Evolutionary conservation across 2,797 vertebrate species (phyloP), one percentile per base, ranked within the genome.

Genomic region (Hapalemur alaotrensis): DNA sequence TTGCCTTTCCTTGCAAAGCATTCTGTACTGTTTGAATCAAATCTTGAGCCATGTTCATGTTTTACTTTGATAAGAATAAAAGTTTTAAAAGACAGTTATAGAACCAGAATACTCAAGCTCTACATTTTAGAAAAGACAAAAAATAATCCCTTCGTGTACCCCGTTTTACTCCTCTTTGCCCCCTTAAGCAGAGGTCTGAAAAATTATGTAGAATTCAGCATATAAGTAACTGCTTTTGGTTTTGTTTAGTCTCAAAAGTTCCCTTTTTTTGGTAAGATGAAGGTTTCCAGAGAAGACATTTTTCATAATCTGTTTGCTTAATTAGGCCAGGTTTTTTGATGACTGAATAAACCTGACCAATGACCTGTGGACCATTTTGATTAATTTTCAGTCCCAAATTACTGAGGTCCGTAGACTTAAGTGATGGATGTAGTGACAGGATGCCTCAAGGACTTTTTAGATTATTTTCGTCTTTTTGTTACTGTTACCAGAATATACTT

Each of bases 231-330:
- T 76, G 8, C 46, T 78, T 14, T 89, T 89, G 79, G 63, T 70
- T 96, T 97, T 97, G 92, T 97, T 96, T 97, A 91, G 82, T 96
- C 85, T 96, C 50, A 23, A 12, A 87, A 90, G 35, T 78, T 95
- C 89, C 38, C 63, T 96, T 95, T 93, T 93, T 86, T 96, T 91
- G 84, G 79, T 61, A 85, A 96, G 93, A 75, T 96, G 92, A 96
- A 95, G 91, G 86, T 91, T 97, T 97, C 72, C 92, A 95, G 96
- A 98, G 81, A 95, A 96, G 95, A 84, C 83, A 96, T 96, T 96
- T 95, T 96, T 95, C 95, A 96, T 96, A 95, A 95, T 96, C 84
- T 88, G 52, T 63, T 96, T 81, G 70, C 93, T 86, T 97, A 96
- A 97, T 97, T 98, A 97, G 67, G 48, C 88, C 65, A 76, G 48